phyloP scores from a whole-genome alignment of 2,888 invertebrate genomes.

The Cistogaster globosa region DNA sequence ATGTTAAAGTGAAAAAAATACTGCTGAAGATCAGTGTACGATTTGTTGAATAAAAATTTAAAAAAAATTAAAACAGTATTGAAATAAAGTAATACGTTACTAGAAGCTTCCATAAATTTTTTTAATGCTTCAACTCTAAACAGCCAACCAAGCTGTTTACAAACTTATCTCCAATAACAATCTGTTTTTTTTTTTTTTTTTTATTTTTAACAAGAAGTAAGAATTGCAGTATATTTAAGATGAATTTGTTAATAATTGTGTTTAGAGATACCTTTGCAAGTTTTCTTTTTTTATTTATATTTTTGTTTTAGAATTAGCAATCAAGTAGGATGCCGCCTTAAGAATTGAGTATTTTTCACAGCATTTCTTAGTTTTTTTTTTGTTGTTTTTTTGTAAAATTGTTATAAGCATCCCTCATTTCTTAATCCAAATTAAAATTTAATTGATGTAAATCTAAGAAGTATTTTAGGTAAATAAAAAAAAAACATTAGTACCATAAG shows the following conservation, averaged over 20 bases:
- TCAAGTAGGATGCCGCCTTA: too few species aligned
- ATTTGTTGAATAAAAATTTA: slow-evolving; percentile 28
- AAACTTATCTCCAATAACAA: slow-evolving; percentile 10
- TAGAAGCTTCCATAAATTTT: slow-evolving; percentile 35
- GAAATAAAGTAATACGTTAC: slow-evolving; percentile 18
- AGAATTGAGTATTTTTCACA: too few species aligned
- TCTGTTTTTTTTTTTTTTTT: slow-evolving; percentile 17
- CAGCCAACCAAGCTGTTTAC: not conserved
- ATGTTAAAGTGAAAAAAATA: slow-evolving; percentile 47
- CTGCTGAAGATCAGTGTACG: slow-evolving; percentile 36
- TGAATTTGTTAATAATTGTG: slow-evolving; percentile 1
- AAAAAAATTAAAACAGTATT: not conserved
- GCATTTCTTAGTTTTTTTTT: too few species aligned
- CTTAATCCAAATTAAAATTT: too few species aligned
- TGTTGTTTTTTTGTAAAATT: too few species aligned
- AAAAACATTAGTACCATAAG: too few species aligned
- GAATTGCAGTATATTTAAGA: slow-evolving; percentile 5
- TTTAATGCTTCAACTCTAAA: not conserved
- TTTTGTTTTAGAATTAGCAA: too few species aligned
- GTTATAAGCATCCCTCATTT: too few species aligned
- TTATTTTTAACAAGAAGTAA: slow-evolving; percentile 39
- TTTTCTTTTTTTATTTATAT: not conserved
- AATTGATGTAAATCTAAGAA: too few species aligned
- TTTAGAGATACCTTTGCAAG: slow-evolving; percentile 20
- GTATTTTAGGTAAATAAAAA: too few species aligned